These are phyloP conservation scores for Patella ulyssiponensis DNA, from an alignment of 2,888 invertebrate genomes.

Conservation along the genomic window DNA sequence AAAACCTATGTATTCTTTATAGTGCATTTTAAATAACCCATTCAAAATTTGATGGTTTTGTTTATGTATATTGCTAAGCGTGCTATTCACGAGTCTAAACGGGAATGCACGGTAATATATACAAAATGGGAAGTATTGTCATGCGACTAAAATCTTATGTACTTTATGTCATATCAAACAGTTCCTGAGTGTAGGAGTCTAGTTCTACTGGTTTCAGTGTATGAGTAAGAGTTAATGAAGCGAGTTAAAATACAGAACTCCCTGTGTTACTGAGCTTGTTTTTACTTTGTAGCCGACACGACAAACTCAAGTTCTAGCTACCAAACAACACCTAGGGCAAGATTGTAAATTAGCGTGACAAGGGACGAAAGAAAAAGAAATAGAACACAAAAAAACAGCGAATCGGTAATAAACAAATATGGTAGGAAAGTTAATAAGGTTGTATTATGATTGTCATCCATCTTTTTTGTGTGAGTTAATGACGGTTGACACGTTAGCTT, in stretches of 20 bases:
- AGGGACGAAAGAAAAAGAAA: background rate
- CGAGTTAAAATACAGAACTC: background rate
- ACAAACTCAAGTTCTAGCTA: background rate
- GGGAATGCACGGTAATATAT: too few species aligned
- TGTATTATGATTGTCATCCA: constrained; percentile 7
- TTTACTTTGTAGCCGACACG: constrained; percentile 1
- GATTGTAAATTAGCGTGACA: constrained; percentile 12
- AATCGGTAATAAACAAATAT: constrained; percentile 6
- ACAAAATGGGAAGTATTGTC: too few species aligned
- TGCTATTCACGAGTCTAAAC: too few species aligned
- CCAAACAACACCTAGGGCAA: background rate
- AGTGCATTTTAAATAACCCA: too few species aligned
- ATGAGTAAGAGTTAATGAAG: background rate
- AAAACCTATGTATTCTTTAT: too few species aligned
- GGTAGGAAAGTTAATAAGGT: constrained; percentile 5
- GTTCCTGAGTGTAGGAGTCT: too few species aligned
- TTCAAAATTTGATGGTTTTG: too few species aligned
- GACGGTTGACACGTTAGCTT: constrained; percentile 1
- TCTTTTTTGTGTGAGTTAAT: constrained; percentile 7
- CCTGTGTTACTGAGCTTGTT: background rate
- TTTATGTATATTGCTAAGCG: too few species aligned
- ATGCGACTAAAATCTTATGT: too few species aligned
- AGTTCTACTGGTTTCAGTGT: too few species aligned
- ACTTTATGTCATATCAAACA: too few species aligned
- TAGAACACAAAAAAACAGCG: background rate